Evolutionary conservation across 2,797 vertebrate genomes (phyloP).

Genomic region (Poeciliopsis turneri): DNA sequence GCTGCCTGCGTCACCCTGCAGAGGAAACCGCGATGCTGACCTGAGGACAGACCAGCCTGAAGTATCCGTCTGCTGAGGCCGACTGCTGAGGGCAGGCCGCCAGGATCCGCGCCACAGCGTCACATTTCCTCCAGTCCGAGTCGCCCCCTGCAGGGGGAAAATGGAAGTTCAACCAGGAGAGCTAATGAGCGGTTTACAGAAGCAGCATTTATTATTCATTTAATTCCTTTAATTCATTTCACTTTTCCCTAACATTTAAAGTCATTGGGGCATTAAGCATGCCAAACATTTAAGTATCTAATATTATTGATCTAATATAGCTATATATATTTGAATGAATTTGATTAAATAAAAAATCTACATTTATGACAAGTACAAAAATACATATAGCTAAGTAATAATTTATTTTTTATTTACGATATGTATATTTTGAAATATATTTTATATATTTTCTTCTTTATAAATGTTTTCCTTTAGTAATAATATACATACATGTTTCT

Average conservation of each 20-base stretch:
- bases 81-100: conserved; percentile 91
- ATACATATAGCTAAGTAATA: too few species aligned
- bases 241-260: neutral
- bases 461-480: too few species aligned
- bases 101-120: conserved; percentile 88
- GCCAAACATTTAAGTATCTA: too few species aligned
- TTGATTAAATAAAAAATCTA: too few species aligned
- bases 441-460: too few species aligned
- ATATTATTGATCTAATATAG: too few species aligned
- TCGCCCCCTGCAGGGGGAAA: conserved; percentile 79
- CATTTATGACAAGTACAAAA: too few species aligned
- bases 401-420: too few species aligned
- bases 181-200: neutral
- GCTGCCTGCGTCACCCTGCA: neutral
- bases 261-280: neutral
- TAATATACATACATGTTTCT: too few species aligned
- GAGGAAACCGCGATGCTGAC: conserved; percentile 63
- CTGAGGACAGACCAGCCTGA: conserved; percentile 89
- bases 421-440: too few species aligned
- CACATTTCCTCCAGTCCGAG: conserved; percentile 92
- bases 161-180: neutral
- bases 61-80: conserved; percentile 87
- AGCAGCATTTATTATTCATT: neutral
- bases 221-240: neutral
- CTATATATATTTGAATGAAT: too few species aligned